phyloP scores from a whole-genome alignment of 2,888 invertebrate species.

The Stenolophus ochropezus region DNA sequence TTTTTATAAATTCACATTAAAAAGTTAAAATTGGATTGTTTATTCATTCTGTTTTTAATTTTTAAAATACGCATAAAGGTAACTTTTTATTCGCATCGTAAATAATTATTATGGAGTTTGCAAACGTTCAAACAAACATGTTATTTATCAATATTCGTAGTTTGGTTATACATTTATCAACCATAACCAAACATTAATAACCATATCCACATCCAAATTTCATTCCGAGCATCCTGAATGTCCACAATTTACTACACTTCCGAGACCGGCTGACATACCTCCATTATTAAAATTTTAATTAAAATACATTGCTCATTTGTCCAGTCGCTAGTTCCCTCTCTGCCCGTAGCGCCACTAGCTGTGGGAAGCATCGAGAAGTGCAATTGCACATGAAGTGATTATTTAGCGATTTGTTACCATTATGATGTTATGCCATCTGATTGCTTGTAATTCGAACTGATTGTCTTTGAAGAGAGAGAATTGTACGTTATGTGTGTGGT shows the following conservation, averaged over 20 bases:
- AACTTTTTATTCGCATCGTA: no score
- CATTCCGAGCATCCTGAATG: neutral
- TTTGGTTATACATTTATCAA: neutral
- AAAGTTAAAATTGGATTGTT: no score
- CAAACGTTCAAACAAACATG: no score
- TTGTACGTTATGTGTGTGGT: neutral
- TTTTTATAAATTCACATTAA: no score
- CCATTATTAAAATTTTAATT: conserved; percentile 36
- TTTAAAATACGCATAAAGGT: no score
- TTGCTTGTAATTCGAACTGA: neutral
- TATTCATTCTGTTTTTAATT: no score
- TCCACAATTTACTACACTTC: conserved; percentile 13
- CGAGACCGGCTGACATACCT: neutral
- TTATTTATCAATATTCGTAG: neutral
- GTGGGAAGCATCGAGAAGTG: neutral
- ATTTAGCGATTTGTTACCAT: conserved; percentile 32
- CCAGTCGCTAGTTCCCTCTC: neutral
- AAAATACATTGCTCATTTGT: conserved; percentile 16
- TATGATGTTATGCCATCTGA: neutral
- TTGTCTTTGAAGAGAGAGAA: neutral
- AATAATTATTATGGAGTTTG: no score
- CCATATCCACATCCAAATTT: neutral
- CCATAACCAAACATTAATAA: neutral
- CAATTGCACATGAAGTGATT: conserved; percentile 3
- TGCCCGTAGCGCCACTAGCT: neutral